Evolutionary conservation across 2,113 vertebrate genomes (phyloP).

Genomic region (Urocolius indicus): DNA sequence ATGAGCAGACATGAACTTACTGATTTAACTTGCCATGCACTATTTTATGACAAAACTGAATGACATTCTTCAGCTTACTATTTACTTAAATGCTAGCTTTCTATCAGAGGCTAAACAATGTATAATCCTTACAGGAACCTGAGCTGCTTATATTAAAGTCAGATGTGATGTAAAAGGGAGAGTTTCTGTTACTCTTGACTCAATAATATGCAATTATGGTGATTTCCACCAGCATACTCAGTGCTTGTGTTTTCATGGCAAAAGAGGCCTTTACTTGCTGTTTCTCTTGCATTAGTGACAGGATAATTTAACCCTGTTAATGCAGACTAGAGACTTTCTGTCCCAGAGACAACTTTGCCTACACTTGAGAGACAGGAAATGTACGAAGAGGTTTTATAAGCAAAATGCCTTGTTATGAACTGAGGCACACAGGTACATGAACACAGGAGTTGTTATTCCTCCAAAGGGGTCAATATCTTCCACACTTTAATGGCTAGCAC

Average conservation of each 20-base stretch:
- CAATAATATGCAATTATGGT: neutral
- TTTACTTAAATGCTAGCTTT: conserved; percentile 44
- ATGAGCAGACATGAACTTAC: neutral
- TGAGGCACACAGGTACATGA: neutral
- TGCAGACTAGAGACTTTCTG: conserved; percentile 5
- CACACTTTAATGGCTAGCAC: neutral
- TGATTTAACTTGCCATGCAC: neutral
- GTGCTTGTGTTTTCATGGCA: conserved; percentile 20
- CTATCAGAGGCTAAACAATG: conserved; percentile 38
- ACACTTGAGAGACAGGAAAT: neutral
- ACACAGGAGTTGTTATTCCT: neutral
- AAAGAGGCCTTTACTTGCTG: neutral
- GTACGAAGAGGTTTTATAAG: neutral
- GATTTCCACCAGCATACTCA: conserved; percentile 17
- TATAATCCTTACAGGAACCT: conserved; percentile 20
- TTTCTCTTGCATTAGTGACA: conserved; percentile 36
- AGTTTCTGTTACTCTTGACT: conserved; percentile 64
- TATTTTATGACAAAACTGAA: conserved; percentile 2
- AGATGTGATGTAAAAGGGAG: conserved; percentile 37
- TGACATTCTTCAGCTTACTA: conserved; percentile 4
- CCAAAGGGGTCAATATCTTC: neutral
- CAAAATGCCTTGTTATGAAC: neutral
- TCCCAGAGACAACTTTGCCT: neutral
- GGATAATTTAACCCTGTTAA: neutral
- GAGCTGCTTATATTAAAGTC: conserved; percentile 18